Evolutionary conservation across 1,140 invertebrate species (phyloP).

Genomic region (Goniozus legneri): DNA sequence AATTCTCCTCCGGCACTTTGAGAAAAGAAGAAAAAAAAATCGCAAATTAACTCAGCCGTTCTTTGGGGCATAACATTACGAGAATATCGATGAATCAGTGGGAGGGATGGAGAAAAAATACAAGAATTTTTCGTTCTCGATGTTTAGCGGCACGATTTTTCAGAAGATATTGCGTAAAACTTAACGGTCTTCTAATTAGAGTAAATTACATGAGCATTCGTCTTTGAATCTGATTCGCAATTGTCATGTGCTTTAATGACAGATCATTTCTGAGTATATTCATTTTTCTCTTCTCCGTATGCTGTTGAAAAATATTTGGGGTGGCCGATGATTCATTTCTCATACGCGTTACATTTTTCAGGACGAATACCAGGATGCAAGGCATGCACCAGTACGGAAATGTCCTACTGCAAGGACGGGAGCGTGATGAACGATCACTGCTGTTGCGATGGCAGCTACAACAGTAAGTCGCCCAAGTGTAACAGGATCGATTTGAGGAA

Average conservation of each 20-base stretch:
- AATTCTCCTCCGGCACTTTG: too few relatives aligned
- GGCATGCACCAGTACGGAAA: constrained; percentile 60
- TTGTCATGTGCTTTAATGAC: constrained; percentile 21
- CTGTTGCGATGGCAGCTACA: constrained; percentile 61
- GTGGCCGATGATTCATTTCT: too few relatives aligned
- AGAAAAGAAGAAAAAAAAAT: constrained; percentile 12
- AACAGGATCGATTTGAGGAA: too few relatives aligned
- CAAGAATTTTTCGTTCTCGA: constrained; percentile 14
- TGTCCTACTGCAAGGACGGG: constrained; percentile 61
- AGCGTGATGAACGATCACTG: constrained; percentile 68
- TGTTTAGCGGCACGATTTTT: constrained; percentile 18
- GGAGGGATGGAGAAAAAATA: constrained; percentile 30
- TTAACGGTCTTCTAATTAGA: constrained; percentile 21
- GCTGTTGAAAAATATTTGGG: too few relatives aligned
- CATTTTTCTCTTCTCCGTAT: too few relatives aligned
- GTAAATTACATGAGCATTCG: constrained; percentile 17
- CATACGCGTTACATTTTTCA: too few relatives aligned
- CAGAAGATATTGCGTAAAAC: constrained; percentile 21
- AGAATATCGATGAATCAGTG: too few relatives aligned
- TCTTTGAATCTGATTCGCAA: constrained; percentile 18
- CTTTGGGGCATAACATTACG: neutral
- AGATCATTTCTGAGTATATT: too few relatives aligned
- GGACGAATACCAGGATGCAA: constrained; percentile 61
- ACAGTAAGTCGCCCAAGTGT: too few relatives aligned
- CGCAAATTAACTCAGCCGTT: neutral